Base-by-base conservation (phyloP, 1,140 invertebrate species). In the Heliconius hewitsoni region DNA sequence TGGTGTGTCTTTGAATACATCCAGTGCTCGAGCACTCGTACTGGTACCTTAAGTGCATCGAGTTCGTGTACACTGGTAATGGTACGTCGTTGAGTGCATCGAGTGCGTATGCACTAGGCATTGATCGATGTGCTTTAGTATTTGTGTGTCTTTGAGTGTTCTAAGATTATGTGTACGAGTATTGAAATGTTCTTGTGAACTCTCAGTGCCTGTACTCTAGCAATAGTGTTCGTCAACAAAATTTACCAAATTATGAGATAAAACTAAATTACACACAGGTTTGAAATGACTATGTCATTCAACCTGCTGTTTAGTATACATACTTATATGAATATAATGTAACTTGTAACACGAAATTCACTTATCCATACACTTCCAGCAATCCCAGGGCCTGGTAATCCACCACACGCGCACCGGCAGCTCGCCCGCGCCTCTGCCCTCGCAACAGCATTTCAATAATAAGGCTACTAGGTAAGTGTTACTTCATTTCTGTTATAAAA, bases 391-490 rank as follows among this genome's bases (percentile, higher is more conserved):
- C 71, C 81, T 90, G 83, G 89, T 94, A 79, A 91, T 92, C 16
- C 91, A 92, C 3, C 94, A 95, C 88, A 93, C 91, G 2, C 90
- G 94, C 71, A 94, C 94, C 1, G 94, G 93, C 27, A 94, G 93
- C 79, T 94, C 93, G 39, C 94, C 94, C 18, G 94, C 90, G 50
- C 93, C 91, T 78, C 87, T 94, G 77, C 92, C 88, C 0, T 90
- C 91, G 70, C 86, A 89, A 55, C 92, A 87, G 71, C 91, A 83
- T 76, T 81, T 72, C 71, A 91, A 87, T 80, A 94, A 95, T 81
- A 94, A 93, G 78, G 94, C 94, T 16, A 94, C 94, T 30, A 91
- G 93, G 93, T 94, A 83, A 85, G 16, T 66, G 27, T 30, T 66
- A 66, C 27, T 30, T 18, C 6, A 19, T 8, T 19, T 52, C 19